A percentile compares a stretch with the other conserved stretches of the same genome.
Conservation (phyloP, 2,888 invertebrate genomes). For the Pristionchus entomophagus region DNA sequence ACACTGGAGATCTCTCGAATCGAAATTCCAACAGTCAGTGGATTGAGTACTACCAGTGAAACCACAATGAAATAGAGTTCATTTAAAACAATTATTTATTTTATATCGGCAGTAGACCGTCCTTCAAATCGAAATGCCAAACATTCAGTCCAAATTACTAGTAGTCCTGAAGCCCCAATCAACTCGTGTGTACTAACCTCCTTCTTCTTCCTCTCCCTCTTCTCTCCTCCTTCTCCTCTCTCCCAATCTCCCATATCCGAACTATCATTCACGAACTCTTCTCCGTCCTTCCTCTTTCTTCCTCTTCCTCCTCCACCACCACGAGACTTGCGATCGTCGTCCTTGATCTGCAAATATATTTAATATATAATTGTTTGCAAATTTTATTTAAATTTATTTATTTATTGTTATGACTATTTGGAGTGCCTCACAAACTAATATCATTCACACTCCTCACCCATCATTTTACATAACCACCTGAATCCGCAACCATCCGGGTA, state of each 20-base stretch:
- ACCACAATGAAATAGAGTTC: no score
- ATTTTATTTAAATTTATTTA: not conserved
- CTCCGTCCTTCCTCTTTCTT: constrained; percentile 58
- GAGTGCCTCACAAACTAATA: not conserved
- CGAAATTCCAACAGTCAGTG: no score
- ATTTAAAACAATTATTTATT: no score
- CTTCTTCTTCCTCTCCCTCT: constrained; percentile 54
- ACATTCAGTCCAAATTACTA: no score
- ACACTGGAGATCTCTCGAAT: no score
- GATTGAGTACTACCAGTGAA: no score
- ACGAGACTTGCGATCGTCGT: constrained; percentile 44
- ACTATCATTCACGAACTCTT: constrained; percentile 72
- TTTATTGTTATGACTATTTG: no score
- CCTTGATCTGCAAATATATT: constrained; percentile 42
- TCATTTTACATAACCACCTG: not conserved
- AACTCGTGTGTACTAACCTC: constrained; percentile 50
- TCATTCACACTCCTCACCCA: not conserved
- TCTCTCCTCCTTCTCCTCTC: constrained; percentile 56
- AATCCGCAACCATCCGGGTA: not conserved
- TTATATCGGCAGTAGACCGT: no score
- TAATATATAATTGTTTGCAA: not conserved
- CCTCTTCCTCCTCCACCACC: constrained; percentile 59
- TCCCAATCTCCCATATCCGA: constrained; percentile 69
- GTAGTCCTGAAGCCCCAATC: no score
- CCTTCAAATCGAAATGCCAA: no score